Evolutionary conservation across 1,140 invertebrate species (phyloP).

Genomic region (Heliconius hewitsoni): DNA sequence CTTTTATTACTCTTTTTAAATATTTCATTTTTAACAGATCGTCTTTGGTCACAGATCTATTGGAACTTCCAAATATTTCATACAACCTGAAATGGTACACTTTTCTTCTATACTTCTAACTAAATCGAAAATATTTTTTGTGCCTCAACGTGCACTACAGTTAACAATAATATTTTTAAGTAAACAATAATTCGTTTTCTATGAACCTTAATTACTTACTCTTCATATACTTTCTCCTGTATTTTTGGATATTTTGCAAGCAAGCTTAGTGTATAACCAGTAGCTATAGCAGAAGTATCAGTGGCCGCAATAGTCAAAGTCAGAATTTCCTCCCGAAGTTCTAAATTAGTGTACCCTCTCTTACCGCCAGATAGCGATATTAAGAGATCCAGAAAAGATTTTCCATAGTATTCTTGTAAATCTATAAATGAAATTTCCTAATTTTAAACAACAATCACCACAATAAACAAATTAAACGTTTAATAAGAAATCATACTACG

Average conservation of each 20-base stretch:
- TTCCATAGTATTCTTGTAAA: slow-evolving; percentile 45
- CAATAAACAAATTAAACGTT: no score
- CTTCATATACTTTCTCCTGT: slow-evolving; percentile 46
- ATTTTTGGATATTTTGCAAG: slow-evolving; percentile 52
- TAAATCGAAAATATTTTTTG: background rate
- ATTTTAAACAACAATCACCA: no score
- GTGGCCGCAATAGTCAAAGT: slow-evolving; percentile 52
- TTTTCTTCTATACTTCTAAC: no score
- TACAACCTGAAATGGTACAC: slow-evolving; percentile 47
- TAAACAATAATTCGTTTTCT: no score
- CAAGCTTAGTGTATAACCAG: slow-evolving; percentile 44
- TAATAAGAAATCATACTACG: background rate
- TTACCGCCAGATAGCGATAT: slow-evolving; percentile 47
- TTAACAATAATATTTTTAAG: no score
- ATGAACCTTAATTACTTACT: slow-evolving; percentile 51
- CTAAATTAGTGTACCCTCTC: slow-evolving; percentile 48
- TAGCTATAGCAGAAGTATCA: slow-evolving; percentile 53
- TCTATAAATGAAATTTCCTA: background rate
- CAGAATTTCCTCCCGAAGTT: slow-evolving; percentile 54
- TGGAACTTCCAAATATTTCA: slow-evolving; percentile 56
- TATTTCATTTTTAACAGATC: slow-evolving; percentile 83
- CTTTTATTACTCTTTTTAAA: slow-evolving; percentile 87
- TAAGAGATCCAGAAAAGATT: slow-evolving; percentile 54
- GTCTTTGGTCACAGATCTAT: slow-evolving; percentile 57
- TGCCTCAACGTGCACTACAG: no score